Evolutionary conservation across 2,888 invertebrate species (phyloP).

Genomic region (Pollenia labialis): DNA sequence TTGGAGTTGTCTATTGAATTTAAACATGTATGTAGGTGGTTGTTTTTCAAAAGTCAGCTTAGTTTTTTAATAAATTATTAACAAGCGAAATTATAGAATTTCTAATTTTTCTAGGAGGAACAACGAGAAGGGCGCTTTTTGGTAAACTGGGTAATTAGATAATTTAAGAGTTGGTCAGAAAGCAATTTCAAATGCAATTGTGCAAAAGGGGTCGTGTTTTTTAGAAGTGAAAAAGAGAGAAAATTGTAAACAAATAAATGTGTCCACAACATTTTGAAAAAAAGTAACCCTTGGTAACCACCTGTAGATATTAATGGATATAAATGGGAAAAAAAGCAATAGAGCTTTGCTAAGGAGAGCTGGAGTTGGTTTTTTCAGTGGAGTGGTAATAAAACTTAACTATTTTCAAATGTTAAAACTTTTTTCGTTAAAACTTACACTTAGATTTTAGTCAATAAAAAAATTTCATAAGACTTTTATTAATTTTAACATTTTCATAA

Average conservation of each 20-base stretch:
- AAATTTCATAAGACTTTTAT: too few relatives aligned
- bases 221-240: neutral
- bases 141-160: slow-evolving; percentile 11
- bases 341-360: too few relatives aligned
- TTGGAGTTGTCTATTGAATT: neutral
- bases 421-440: too few relatives aligned
- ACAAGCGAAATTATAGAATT: slow-evolving; percentile 26
- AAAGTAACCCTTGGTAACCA: slow-evolving; percentile 63
- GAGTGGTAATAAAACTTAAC: too few relatives aligned
- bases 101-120: neutral
- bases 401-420: too few relatives aligned
- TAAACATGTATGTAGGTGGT: slow-evolving; percentile 4
- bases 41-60: slow-evolving; percentile 21
- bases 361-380: too few relatives aligned
- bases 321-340: too few relatives aligned
- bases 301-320: slow-evolving; percentile 34
- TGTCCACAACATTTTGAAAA: slow-evolving; percentile 54
- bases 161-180: slow-evolving; percentile 3
- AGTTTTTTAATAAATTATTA: slow-evolving; percentile 34
- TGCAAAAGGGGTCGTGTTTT: neutral
- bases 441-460: too few relatives aligned
- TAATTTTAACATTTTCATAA: too few relatives aligned
- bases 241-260: neutral
- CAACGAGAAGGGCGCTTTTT: neutral
- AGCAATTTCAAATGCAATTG: neutral